Evolutionary conservation across 2,797 vertebrate species (phyloP).

Genomic region (Coreius guichenoti): DNA sequence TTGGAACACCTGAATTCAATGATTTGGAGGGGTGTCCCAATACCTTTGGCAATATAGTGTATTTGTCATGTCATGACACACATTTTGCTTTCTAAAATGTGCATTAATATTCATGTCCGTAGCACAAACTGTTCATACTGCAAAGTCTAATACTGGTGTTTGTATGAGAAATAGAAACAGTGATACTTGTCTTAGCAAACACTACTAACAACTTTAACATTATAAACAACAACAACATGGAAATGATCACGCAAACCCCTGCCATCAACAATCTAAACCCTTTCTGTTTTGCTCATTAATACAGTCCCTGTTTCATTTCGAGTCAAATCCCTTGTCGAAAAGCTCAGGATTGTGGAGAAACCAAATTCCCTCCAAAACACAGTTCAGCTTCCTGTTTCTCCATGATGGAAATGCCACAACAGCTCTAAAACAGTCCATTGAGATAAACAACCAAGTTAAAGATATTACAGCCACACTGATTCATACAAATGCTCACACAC

Average conservation of each 20-base stretch:
- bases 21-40: too few species aligned
- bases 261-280: neutral
- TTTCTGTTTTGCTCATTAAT: slow-evolving; percentile 47
- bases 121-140: slow-evolving; percentile 1
- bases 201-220: neutral
- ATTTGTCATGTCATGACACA: neutral
- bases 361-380: slow-evolving; percentile 63
- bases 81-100: neutral
- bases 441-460: slow-evolving; percentile 61
- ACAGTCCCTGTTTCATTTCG: slow-evolving; percentile 44
- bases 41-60: too few species aligned
- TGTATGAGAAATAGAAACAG: neutral
- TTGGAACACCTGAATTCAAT: too few species aligned
- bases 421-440: slow-evolving; percentile 49
- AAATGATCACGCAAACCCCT: neutral
- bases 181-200: neutral
- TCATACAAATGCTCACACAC: slow-evolving; percentile 34
- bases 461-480: slow-evolving; percentile 58
- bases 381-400: slow-evolving; percentile 66
- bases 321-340: slow-evolving; percentile 60
- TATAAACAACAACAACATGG: neutral
- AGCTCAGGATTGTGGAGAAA: slow-evolving; percentile 63
- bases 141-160: neutral
- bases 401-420: neutral
- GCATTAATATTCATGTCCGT: neutral